Percentiles rank a stretch among this genome's conserved stretches.
Conservation (phyloP, 2,888 invertebrate genomes). For the Tenthredo notha region DNA sequence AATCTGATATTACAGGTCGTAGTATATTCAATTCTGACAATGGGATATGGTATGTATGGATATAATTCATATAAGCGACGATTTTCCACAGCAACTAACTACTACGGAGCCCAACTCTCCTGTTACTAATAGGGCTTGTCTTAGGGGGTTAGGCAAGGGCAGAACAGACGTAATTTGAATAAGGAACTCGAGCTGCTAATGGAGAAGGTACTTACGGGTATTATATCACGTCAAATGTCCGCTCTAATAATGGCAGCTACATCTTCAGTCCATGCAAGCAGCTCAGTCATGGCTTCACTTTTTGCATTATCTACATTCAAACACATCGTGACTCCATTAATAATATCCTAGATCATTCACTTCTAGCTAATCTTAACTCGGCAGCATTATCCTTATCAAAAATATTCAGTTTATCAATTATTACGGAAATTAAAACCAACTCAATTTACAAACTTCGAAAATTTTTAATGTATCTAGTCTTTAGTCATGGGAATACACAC, state of each 20-base stretch:
- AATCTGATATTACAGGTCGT: conserved; percentile 25
- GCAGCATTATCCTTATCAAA: neutral
- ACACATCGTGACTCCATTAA: neutral
- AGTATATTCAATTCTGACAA: conserved; percentile 24
- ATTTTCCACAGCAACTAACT: conserved; percentile 20
- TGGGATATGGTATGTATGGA: neutral
- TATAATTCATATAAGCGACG: conserved; percentile 38
- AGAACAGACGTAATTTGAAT: conserved; percentile 61
- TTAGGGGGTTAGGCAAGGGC: conserved; percentile 56
- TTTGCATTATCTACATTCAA: neutral
- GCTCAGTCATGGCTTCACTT: conserved; percentile 22
- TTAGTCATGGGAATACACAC: neutral
- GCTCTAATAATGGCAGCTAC: conserved; percentile 39
- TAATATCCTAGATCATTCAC: neutral
- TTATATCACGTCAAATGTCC: conserved; percentile 62
- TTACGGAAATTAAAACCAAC: neutral
- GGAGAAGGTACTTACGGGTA: conserved; percentile 64
- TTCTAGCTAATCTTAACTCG: neutral
- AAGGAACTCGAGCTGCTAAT: conserved; percentile 63
- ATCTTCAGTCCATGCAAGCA: conserved; percentile 7
- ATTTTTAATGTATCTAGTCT: neutral
- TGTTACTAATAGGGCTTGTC: conserved; percentile 64
- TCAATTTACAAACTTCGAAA: neutral
- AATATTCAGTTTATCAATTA: neutral
- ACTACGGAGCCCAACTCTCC: conserved; percentile 52